Conservation (phyloP, 2,113 vertebrate genomes). For the Pelecanoides urinatrix region DNA sequence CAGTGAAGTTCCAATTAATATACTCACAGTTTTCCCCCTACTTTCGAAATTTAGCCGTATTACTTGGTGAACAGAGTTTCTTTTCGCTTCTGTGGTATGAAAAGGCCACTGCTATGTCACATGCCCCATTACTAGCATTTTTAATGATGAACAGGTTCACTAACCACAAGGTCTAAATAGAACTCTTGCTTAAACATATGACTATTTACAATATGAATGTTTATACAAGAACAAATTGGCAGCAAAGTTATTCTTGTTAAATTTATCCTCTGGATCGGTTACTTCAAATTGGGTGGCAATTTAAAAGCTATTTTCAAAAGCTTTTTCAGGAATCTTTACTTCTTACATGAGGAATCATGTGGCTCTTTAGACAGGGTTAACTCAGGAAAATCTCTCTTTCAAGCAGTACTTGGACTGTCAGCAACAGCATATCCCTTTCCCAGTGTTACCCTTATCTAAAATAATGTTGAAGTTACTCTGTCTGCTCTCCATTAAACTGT, state of each 20-base stretch:
- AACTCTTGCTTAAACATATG: not conserved
- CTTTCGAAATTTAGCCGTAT: not conserved
- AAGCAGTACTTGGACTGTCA: not conserved
- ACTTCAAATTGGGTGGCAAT: not conserved
- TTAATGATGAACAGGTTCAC: not conserved
- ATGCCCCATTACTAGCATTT: not conserved
- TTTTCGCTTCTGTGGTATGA: not conserved
- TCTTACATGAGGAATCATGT: not conserved
- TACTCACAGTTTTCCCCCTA: not conserved
- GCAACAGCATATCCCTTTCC: not conserved
- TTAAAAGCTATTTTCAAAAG: not conserved
- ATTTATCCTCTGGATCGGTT: not conserved
- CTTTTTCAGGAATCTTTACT: not conserved
- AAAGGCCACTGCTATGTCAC: not conserved
- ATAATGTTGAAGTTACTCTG: not conserved
- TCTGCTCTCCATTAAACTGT: not conserved
- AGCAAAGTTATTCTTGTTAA: not conserved
- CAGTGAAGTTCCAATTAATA: not conserved
- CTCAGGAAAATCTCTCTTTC: not conserved
- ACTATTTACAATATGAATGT: not conserved
- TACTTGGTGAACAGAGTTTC: not conserved
- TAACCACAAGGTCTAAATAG: not conserved
- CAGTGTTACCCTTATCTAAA: not conserved
- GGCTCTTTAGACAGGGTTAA: not conserved
- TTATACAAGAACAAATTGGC: conserved; percentile 3